Base-by-base conservation (phyloP, 1,140 invertebrate species). In the Drosophila nebulosa region DNA sequence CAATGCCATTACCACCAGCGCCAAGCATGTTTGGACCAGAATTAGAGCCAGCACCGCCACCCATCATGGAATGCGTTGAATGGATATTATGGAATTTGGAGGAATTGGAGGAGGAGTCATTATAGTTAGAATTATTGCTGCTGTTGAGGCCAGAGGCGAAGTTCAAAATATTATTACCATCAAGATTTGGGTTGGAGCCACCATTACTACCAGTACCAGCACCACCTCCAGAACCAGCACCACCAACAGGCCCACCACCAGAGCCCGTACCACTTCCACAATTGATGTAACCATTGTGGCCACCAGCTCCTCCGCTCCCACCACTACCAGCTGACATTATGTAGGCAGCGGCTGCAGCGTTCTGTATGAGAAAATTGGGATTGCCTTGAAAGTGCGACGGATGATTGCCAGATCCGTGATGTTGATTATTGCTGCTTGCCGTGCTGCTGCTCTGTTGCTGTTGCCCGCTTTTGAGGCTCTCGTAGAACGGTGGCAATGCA, bases 401-500 rank as follows among this genome's bases (percentile, higher is more conserved):
- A 94, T 93, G 52, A 95, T 92, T 71, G 93, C 94, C 64, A 36
- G 26, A 32, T 9, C 39, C 14, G 39, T 52, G n/a, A n/a, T n/a
- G 64, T 32, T 55, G 56, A 26, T 56, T 74, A 12, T 74, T 74
- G n/a, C 61, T 69, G 42, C 52, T 76, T 5, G 62, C 73, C 21
- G 50, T 84, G 61, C 64, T 79, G 16, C 21, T 62, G 26, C 21
- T 46, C 39, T 93, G 71, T 93, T 93, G 69, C 92, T 93, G 67
- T 63, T 95, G 95, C 9, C 95, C 95, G 55, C 94, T 94, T 91
- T 97, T 97, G 0, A 97, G 92, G 12, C 95, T 96, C 91, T 97
- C 96, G 79, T 96, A 96, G 79, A 97, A 97, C 0, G 96, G 96
- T 5, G 96, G 96, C 51, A 97, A 89, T 36, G 95, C 96, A 0